Conservation (phyloP, 2,888 invertebrate genomes). For the Leptura quadrifasciata region DNA sequence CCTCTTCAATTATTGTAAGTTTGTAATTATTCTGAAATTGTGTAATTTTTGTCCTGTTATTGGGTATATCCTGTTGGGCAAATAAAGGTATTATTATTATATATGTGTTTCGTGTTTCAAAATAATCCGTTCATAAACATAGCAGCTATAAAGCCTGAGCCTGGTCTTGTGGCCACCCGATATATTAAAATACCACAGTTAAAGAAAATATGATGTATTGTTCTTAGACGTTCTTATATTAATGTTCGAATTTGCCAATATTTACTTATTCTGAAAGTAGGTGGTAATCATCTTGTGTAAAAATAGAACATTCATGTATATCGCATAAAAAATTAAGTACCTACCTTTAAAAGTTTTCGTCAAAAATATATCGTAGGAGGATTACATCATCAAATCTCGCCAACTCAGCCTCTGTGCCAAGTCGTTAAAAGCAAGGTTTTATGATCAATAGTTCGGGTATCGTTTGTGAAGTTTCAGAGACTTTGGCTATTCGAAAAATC, state of each 20-base stretch:
- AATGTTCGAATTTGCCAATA: background rate
- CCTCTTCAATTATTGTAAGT: no score
- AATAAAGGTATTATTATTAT: no score
- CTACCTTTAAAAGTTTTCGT: background rate
- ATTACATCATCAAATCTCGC: background rate
- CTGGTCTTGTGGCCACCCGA: no score
- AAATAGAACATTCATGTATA: background rate
- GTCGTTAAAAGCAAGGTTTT: background rate
- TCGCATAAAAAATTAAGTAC: background rate
- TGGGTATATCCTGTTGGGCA: no score
- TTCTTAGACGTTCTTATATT: no score
- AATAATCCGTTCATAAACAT: no score
- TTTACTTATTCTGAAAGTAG: background rate
- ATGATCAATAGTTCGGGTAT: background rate
- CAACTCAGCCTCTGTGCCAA: background rate
- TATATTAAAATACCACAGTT: no score
- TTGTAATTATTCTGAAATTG: no score
- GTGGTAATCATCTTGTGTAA: background rate
- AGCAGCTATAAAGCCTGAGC: no score
- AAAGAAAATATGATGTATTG: no score
- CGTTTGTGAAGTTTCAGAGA: background rate
- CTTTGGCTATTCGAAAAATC: constrained; percentile 8
- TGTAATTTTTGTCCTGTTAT: no score
- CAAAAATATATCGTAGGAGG: background rate
- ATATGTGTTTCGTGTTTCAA: no score